phyloP scores from a whole-genome alignment of 2,888 invertebrate genomes.

The Quadroppia sp. region DNA sequence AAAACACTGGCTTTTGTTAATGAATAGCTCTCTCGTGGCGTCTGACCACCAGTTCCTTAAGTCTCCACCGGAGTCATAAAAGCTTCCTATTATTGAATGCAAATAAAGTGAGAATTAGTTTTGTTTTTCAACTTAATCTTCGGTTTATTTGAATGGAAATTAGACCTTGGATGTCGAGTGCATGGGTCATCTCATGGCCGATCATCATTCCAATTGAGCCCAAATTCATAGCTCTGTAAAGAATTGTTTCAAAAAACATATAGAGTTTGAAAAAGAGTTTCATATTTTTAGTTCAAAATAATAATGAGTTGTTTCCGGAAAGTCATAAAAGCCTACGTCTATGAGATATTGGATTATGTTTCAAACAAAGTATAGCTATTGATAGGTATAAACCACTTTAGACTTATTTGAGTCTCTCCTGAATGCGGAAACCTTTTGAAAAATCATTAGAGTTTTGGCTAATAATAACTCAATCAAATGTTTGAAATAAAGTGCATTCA shows the following conservation, averaged over 20 bases:
- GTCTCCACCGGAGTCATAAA: conserved; percentile 27
- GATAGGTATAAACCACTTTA: too few species aligned
- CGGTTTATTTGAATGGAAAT: conserved; percentile 5
- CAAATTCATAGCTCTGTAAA: conserved; percentile 35
- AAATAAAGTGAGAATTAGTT: background rate
- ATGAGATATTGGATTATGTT: too few species aligned
- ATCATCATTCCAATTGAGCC: conserved; percentile 41
- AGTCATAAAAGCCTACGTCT: too few species aligned
- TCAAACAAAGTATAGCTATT: too few species aligned
- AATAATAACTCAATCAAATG: too few species aligned
- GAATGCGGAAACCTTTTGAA: too few species aligned
- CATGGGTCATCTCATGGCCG: conserved; percentile 41
- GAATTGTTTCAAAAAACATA: background rate
- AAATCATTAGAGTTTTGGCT: too few species aligned
- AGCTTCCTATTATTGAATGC: conserved; percentile 14
- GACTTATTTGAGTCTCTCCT: too few species aligned
- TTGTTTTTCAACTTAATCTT: background rate
- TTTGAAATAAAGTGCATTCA: too few species aligned
- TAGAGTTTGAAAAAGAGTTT: background rate
- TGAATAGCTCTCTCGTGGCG: conserved; percentile 3
- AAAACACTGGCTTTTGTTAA: conserved; percentile 38
- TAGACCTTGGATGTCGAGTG: conserved; percentile 37
- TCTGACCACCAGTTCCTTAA: conserved; percentile 40
- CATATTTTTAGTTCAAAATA: background rate
- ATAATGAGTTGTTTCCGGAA: background rate